Percentiles rank a stretch among this genome's conserved stretches.
phyloP scores from a whole-genome alignment of 2,888 invertebrate species.

The Agriotes lineatus region DNA sequence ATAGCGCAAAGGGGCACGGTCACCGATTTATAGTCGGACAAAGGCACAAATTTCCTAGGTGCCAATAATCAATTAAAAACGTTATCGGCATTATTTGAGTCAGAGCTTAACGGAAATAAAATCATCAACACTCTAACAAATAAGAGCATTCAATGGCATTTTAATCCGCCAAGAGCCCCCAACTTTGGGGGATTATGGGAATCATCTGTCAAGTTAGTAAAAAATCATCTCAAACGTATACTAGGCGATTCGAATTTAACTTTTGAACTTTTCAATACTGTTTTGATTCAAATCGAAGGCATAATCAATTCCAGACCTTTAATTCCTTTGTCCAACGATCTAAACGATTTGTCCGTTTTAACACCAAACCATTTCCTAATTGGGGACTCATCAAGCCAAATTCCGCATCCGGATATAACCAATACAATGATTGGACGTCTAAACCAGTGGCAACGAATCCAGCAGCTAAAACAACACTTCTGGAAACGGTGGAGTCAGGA shows the following conservation, averaged over 20 bases:
- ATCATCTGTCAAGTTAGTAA: constrained; percentile 51
- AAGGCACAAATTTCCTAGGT: constrained; percentile 58
- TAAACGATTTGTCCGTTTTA: constrained; percentile 50
- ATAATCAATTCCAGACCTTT: constrained; percentile 58
- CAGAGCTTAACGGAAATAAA: not conserved
- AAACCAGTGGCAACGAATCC: constrained; percentile 49
- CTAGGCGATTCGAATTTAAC: constrained; percentile 50
- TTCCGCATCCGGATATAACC: constrained; percentile 43
- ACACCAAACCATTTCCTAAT: constrained; percentile 57
- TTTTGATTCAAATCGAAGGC: constrained; percentile 56
- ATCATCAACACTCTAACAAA: not conserved
- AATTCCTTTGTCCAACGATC: constrained; percentile 50
- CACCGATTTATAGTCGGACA: constrained; percentile 54
- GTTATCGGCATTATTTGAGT: not conserved
- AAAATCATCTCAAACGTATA: constrained; percentile 54
- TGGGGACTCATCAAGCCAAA: constrained; percentile 45
- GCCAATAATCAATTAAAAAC: constrained; percentile 39
- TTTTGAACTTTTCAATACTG: constrained; percentile 55
- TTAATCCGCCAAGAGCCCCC: constrained; percentile 53
- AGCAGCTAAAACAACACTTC: constrained; percentile 51
- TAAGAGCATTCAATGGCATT: constrained; percentile 51
- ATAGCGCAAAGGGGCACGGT: constrained; percentile 56
- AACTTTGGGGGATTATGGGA: constrained; percentile 60
- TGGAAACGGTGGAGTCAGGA: constrained; percentile 52
- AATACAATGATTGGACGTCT: constrained; percentile 45